Base-by-base conservation (phyloP, 1,140 invertebrate genomes). In the Ephestia elutella region DNA sequence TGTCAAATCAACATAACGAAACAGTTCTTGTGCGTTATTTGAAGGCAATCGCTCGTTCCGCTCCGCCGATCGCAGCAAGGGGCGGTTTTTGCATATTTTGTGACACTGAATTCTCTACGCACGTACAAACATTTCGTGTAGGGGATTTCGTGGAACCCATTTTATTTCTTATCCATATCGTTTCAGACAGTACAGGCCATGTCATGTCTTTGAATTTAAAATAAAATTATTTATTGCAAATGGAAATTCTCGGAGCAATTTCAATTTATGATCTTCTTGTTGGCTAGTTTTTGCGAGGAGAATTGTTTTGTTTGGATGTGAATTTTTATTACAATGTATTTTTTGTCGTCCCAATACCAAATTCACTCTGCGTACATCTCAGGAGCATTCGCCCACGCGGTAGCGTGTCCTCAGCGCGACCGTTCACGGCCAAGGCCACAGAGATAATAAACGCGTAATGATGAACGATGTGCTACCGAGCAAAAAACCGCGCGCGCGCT, bases 391-490 rank as follows among this genome's bases (percentile, higher is more conserved):
- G 67, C 67, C 63, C 69, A 75, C 73, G 65, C 71, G 64, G 57
- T 59, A 19, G 55, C 54, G 48, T 71, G 66, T 73, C 70, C 73
- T 74, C 70, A 58, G 70, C 68, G 63, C 77, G 77, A 70, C 74
- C 79, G 82, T 83, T 84, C 84, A 87, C 79, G 77, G 84, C 78
- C 84, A 87, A 87, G 84, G 84, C 76, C 82, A 78, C 72, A 63
- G 57, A 71, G 71, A 80, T 79, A 81, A 84, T 84, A 77, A 80
- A 82, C 68, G 74, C 68, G 66, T 69, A 72, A 80, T 78, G 71
- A 84, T 71, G 71, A 74, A 76, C 78, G 74, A 77, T 75, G 70
- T 81, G 77, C 71, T 71, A 66, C 68, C 71, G 71, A 63, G 68
- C 70, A 80, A 80, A 80, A 80, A 82, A 73, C 56, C 53, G 67